Evolutionary conservation across 2,797 vertebrate species (phyloP).

Genomic region (Steatocranus sp.): DNA sequence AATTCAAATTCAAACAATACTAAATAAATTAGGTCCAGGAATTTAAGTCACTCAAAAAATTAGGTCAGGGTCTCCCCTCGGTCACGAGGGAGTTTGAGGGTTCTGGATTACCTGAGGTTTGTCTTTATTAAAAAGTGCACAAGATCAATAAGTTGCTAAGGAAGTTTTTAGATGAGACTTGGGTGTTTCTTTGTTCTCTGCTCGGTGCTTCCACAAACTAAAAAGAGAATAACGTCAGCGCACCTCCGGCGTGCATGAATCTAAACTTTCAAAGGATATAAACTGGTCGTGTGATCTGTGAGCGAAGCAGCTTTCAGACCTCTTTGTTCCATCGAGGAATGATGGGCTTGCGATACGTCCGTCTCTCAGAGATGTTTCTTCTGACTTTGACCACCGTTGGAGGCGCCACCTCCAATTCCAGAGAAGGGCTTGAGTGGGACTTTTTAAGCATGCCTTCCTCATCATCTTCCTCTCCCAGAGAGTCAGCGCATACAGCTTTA

Average conservation of each 20-base stretch:
- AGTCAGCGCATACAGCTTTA: conserved; percentile 51
- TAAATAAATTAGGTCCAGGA: conserved; percentile 40
- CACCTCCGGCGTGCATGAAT: not conserved
- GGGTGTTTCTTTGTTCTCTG: not conserved
- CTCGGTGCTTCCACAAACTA: not conserved
- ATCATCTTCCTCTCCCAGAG: conserved; percentile 27
- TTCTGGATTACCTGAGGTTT: conserved; percentile 42
- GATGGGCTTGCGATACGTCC: conserved; percentile 82
- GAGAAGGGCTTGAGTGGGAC: conserved; percentile 88
- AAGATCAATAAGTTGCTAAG: not conserved
- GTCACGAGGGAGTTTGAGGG: not conserved
- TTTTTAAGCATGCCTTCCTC: conserved; percentile 73
- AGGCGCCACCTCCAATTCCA: conserved; percentile 75
- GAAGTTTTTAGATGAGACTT: not conserved
- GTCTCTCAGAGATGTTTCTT: conserved; percentile 87
- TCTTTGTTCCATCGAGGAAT: conserved; percentile 79
- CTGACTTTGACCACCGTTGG: conserved; percentile 59
- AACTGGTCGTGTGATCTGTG: not conserved
- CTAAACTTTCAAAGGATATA: not conserved
- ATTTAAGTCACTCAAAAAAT: conserved; percentile 4
- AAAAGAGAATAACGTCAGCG: not conserved
- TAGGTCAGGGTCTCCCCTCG: not conserved
- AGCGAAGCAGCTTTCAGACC: conserved; percentile 30
- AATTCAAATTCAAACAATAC: not conserved
- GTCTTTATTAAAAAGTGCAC: conserved; percentile 42